Base-by-base conservation (phyloP, 1,140 invertebrate species). In the Trigoniulus corallinus region DNA sequence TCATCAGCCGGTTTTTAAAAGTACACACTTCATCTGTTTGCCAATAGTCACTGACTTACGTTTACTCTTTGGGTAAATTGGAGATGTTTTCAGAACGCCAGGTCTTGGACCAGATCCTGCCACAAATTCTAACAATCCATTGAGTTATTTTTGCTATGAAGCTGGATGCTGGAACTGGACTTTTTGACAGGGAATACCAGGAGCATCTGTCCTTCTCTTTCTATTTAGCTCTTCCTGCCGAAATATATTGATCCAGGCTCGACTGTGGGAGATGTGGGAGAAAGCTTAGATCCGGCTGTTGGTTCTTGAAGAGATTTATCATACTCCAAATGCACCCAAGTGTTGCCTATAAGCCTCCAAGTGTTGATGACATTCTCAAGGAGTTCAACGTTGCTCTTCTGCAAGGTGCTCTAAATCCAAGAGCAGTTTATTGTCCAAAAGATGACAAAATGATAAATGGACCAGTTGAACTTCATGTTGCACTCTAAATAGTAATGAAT, bases 371-470 rank as follows among this genome's bases (percentile, higher is more conserved):
- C 61, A 89, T 93, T 61, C 92, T 92, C 1, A 69, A 72, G 50
- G 81, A 91, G 64, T 93, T 96, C 61, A 92, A 95, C 66, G 92
- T 97, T 0, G 82, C 88, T 18, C 67, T 97, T 29, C 69, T 97
- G 0, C 88, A 88, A 66, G 84, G 84, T 21, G 77, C 79, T 29
- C 74, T 82, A 1, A 96, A 96, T 73, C 81, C 82, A 7, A 74
- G 81, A 61, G 91, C 88, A 43, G 82, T 97, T 4, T 95, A 84
- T 64, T 95, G 91, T 0, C 95, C 91, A n/a, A 4, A 97, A 96
- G 78, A 86, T 88, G 60, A 54, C 7, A n/a, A n/a, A n/a, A n/a
- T n/a, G n/a, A n/a, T n/a, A n/a, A n/a, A n/a, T n/a, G n/a, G n/a
- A n/a, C n/a, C n/a, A n/a, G n/a, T n/a, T n/a, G n/a, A n/a, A n/a